Evolutionary conservation across 2,888 invertebrate species (phyloP), one percentile per base, ranked within the genome.

Genomic region (Stenichneumon culpator): DNA sequence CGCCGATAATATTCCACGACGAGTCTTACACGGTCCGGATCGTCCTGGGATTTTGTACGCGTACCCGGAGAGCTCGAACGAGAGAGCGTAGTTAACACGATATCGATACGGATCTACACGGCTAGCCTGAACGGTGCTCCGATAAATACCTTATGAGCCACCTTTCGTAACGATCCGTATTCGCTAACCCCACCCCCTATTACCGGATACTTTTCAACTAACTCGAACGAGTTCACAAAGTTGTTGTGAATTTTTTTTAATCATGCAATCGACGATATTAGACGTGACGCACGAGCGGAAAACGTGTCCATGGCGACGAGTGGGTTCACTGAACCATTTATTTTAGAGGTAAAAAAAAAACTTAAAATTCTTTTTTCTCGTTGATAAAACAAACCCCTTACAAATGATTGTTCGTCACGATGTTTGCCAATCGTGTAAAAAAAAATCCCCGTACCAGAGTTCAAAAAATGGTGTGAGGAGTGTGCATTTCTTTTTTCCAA

Each of bases 61-160:
- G 28, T 67, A 67, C 67, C 22, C 25, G 39, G 16, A 77, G 67
- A 52, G 28, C 19, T 25, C 68, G 73, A 79, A 79, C 22, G 86
- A 86, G 82, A 86, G 88, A 90, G 83, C 74, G 88, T 89, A 89
- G 90, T 90, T 90, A 90, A 90, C 90, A 90, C 90, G 89, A 84
- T 63, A 67, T 74, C 79, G 90, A 90, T 90, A 90, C 84, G 70
- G 74, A 90, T 90, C 90, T 90, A 90, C 90, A 89, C 80, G 87
- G 44, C 81, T 86, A 57, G 87, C 80, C 80, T 72, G 80, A 77
- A 68, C 87, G 80, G 83, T 83, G 79, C 79, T 82, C 80, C 82
- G 88, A 88, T 88, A 88, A 87, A 88, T 88, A 87, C 88, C 63
- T 88, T 87, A 86, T 87, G 87, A 88, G 85, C 86, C 85, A 87